Percentiles rank a stretch among this genome's conserved stretches.
phyloP scores from a whole-genome alignment of 2,888 invertebrate genomes.

The Baronia brevicornis region DNA sequence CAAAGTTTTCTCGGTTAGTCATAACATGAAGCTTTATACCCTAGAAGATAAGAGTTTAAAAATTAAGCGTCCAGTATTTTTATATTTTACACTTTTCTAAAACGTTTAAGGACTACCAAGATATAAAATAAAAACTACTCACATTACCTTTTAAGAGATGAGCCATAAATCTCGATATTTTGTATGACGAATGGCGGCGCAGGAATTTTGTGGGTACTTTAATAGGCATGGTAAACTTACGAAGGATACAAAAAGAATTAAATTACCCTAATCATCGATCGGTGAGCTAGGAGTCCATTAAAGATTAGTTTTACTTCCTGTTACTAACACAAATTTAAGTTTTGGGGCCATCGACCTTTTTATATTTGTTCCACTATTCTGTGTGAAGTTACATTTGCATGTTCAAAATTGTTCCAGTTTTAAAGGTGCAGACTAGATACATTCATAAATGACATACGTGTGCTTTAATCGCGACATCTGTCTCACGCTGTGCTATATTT shows the following conservation, averaged over 20 bases:
- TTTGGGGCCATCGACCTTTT: slow-evolving; percentile 9
- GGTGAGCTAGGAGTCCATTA: slow-evolving; percentile 27
- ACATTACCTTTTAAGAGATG: slow-evolving; percentile 29
- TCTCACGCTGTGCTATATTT: no score
- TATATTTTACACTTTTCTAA: slow-evolving; percentile 4
- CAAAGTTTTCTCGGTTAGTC: no score
- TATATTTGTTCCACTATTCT: no score
- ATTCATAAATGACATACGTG: no score
- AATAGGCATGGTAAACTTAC: slow-evolving; percentile 24
- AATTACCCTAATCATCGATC: slow-evolving; percentile 11
- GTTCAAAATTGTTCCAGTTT: no score
- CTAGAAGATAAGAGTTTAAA: no score
- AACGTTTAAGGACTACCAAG: slow-evolving; percentile 17
- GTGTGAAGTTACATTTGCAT: no score
- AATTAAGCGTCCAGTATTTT: no score
- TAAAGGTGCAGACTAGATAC: no score
- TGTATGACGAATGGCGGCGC: slow-evolving; percentile 37
- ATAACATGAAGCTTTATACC: no score
- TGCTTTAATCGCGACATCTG: no score
- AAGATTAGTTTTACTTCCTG: slow-evolving; percentile 46
- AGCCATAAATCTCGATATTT: slow-evolving; percentile 36
- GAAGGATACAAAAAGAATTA: slow-evolving; percentile 19
- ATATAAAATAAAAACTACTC: slow-evolving; percentile 33
- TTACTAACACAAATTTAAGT: slow-evolving; percentile 26
- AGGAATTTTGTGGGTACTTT: slow-evolving; percentile 28